These are phyloP conservation scores for Agapornis roseicollis DNA, from an alignment of 2,113 vertebrate species.

Conservation along the genomic window DNA sequence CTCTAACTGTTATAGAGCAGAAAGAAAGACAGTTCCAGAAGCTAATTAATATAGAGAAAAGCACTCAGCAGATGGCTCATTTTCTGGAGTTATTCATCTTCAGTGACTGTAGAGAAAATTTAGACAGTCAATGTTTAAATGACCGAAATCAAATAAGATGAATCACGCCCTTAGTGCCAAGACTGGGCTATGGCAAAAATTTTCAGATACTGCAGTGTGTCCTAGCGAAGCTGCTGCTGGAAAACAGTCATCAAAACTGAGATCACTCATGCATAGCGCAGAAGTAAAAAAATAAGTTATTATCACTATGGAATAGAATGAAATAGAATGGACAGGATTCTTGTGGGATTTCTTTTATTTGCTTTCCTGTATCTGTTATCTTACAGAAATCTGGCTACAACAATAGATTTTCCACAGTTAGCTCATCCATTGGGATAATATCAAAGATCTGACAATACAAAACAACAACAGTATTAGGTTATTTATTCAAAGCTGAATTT, in stretches of 20 bases:
- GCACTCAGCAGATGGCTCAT: background rate
- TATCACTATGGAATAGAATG: background rate
- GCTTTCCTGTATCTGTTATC: background rate
- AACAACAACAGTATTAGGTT: background rate
- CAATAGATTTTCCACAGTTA: background rate
- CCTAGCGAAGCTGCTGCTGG: background rate
- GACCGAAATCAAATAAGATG: background rate
- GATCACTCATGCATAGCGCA: background rate
- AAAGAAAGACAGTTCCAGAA: background rate
- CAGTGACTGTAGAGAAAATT: background rate
- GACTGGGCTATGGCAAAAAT: background rate
- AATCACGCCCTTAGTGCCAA: background rate
- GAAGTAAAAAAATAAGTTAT: background rate
- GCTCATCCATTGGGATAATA: background rate
- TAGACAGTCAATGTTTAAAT: background rate
- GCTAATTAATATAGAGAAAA: background rate
- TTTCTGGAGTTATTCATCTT: background rate
- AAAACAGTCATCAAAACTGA: background rate
- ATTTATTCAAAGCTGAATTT: slow-evolving; percentile 22
- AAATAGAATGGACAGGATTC: background rate
- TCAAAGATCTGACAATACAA: background rate
- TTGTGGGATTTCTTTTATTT: background rate
- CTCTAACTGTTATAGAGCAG: background rate
- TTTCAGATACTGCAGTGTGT: background rate
- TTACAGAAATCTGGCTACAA: background rate